phyloP scores from a whole-genome alignment of 2,113 vertebrate species.

The Phalacrocorax pelagicus region DNA sequence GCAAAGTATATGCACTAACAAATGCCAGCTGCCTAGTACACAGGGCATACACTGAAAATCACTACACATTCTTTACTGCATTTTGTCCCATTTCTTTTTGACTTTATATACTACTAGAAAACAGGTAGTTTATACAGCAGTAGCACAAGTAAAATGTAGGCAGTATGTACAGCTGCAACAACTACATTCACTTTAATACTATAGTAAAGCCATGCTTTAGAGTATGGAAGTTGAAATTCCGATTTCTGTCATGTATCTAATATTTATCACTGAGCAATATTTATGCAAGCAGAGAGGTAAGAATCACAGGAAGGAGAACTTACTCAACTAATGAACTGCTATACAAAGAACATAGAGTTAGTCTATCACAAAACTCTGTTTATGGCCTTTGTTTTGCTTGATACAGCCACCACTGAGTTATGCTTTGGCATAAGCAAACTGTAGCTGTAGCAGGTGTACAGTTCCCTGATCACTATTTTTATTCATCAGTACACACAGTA shows the following conservation, averaged over 20 bases:
- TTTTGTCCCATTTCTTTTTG: not conserved
- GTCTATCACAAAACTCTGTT: not conserved
- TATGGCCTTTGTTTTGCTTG: not conserved
- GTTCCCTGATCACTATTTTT: not conserved
- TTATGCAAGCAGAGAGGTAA: not conserved
- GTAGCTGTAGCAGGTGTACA: not conserved
- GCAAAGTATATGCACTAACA: not conserved
- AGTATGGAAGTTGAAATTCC: not conserved
- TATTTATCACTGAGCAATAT: not conserved
- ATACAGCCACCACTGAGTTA: rapidly evolving
- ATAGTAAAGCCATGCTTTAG: not conserved
- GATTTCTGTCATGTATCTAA: not conserved
- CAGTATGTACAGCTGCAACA: not conserved
- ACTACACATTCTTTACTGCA: not conserved
- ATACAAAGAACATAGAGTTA: not conserved
- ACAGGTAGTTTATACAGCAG: not conserved
- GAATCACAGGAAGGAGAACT: not conserved
- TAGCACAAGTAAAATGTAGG: not conserved
- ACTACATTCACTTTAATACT: not conserved
- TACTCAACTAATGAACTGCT: not conserved
- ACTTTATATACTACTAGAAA: not conserved
- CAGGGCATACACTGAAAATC: not conserved
- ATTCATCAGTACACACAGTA: not conserved
- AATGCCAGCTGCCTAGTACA: not conserved
- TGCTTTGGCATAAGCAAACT: not conserved